Evolutionary conservation across 1,140 invertebrate species (phyloP), one percentile per base, ranked within the genome.

Genomic region (Dreissena rostriformis): DNA sequence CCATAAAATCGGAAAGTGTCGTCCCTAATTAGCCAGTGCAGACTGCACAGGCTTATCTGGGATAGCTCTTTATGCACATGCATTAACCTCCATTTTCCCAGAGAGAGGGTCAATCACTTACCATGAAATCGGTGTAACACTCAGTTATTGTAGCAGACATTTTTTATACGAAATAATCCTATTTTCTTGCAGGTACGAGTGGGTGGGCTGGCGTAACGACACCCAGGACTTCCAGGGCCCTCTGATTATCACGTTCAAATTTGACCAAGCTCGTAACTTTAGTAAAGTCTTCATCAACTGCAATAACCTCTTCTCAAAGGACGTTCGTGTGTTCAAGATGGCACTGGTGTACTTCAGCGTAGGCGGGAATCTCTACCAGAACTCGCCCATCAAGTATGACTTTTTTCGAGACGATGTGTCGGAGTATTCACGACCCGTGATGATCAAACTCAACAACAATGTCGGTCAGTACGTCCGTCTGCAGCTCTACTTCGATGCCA

Each of bases 121-220:
- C n/a, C n/a, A n/a, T n/a, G n/a, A n/a, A n/a, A n/a, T n/a, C n/a
- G n/a, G n/a, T n/a, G n/a, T n/a, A n/a, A n/a, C n/a, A 39, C 2
- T 5, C 8, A 8, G 2, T 39, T 39, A 39, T 39, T 39, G 39
- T 39, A 5, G 39, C 2, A 39, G 8, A 39, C 39, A 39, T 39
- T 39, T 39, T 39, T 39, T 39, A 39, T 8, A 39, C 8, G 39
- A 39, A 39, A 39, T 5, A 39, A 39, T 74, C 65, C 17, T 22
- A 6, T 71, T 8, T 52, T 51, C 22, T 53, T 81, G 17, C 70
- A 81, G 79, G 15, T 96, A 96, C 68, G 96, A 96, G 55, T 98
- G 98, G 98, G 96, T 98, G 11, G 97, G 97, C 0, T 98, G 98
- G 97, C 95, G 96, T 85, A 98, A 97, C 94, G 97, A 98, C 87